phyloP scores from a whole-genome alignment of 1,140 invertebrate genomes.

The Drosophila nigromelanica region DNA sequence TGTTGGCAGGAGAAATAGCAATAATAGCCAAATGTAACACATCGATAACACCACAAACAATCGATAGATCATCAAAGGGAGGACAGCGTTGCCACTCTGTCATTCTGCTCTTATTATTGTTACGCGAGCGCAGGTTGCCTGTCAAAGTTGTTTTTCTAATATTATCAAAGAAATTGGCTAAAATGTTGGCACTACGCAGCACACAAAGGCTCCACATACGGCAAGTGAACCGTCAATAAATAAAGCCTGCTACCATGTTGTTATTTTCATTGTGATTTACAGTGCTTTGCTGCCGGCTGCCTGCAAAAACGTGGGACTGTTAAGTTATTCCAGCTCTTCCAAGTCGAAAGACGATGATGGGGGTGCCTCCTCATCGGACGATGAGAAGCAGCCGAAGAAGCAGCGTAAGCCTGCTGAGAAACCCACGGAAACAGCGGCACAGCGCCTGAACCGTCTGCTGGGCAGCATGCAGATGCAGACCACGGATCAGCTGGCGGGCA shows the following conservation, averaged over 20 bases:
- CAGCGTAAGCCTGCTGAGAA: constrained; percentile 25
- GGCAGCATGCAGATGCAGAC: constrained; percentile 75
- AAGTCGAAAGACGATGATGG: constrained; percentile 69
- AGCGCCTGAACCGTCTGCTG: constrained; percentile 68
- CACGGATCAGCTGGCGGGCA: constrained; percentile 43
- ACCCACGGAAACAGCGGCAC: constrained; percentile 60
- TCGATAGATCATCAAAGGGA: constrained; percentile 13
- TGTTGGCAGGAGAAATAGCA: background rate
- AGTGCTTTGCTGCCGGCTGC: constrained; percentile 57
- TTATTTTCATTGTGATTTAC: background rate
- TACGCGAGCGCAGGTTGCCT: constrained; percentile 58
- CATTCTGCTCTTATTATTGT: constrained; percentile 52
- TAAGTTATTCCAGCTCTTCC: constrained; percentile 45
- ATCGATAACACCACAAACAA: constrained; percentile 1
- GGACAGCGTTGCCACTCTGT: constrained; percentile 16
- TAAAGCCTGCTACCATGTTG: background rate
- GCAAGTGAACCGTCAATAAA: constrained; percentile 7
- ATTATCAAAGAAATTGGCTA: constrained; percentile 55
- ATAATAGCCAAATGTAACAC: background rate
- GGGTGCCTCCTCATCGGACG: constrained; percentile 62
- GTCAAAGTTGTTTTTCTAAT: constrained; percentile 44
- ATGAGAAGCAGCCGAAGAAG: constrained; percentile 62
- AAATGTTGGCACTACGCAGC: constrained; percentile 54
- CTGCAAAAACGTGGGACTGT: constrained; percentile 63
- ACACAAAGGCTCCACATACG: constrained; percentile 43